Evolutionary conservation across 2,113 vertebrate genomes (phyloP).

Genomic region (Probosciger aterrimus): DNA sequence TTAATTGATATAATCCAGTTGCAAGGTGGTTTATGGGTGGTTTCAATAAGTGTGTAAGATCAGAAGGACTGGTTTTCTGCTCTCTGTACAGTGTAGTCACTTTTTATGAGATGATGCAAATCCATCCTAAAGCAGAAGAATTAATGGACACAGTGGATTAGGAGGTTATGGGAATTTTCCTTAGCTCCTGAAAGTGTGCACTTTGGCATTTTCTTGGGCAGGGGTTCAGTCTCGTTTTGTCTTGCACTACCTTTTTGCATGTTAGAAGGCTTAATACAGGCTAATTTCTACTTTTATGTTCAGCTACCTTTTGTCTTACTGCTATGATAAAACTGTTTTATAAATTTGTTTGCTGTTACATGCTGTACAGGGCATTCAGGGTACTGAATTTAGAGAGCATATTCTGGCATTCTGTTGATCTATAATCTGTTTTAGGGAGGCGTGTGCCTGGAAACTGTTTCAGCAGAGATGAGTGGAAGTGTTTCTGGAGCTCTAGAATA

Average conservation of each 20-base stretch:
- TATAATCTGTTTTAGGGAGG: not conserved
- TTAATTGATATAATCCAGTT: slow-evolving; percentile 16
- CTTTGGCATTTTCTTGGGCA: not conserved
- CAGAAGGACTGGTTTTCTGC: not conserved
- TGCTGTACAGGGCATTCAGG: not conserved
- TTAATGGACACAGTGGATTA: not conserved
- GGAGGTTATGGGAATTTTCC: not conserved
- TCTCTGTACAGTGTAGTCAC: not conserved
- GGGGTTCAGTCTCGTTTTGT: not conserved
- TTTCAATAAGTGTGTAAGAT: not conserved
- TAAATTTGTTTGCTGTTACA: not conserved
- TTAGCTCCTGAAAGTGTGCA: not conserved
- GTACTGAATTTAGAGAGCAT: not conserved
- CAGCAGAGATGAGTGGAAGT: not conserved
- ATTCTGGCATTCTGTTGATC: not conserved
- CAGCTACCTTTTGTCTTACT: not conserved
- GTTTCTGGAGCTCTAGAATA: not conserved
- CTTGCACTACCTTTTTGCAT: not conserved
- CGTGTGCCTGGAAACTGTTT: not conserved
- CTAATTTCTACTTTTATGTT: not conserved
- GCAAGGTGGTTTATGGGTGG: not conserved
- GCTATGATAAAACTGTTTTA: not conserved
- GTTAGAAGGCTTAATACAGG: not conserved
- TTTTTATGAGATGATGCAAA: not conserved
- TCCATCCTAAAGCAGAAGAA: not conserved